phyloP scores from a whole-genome alignment of 2,797 vertebrate species.

The Coranthus polyacanthus region DNA sequence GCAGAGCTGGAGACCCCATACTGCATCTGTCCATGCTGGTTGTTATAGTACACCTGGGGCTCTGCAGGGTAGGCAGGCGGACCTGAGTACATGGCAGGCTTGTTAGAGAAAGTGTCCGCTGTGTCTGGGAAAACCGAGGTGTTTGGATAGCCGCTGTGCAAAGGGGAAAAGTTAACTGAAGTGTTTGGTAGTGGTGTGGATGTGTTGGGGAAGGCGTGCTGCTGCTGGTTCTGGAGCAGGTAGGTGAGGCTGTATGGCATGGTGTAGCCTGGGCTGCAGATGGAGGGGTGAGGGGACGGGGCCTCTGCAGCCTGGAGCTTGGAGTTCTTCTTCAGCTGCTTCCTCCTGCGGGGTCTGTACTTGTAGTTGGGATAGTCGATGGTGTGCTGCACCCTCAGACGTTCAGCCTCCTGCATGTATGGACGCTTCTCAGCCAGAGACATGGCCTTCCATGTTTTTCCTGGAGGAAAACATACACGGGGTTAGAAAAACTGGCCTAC shows the following conservation, averaged over 20 bases:
- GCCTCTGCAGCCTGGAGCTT: constrained; percentile 61
- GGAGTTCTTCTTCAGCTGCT: constrained; percentile 91
- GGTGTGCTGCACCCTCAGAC: constrained; percentile 95
- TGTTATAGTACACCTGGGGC: constrained; percentile 77
- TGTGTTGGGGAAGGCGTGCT: constrained; percentile 65
- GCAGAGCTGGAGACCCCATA: constrained; percentile 58
- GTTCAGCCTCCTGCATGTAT: constrained; percentile 97
- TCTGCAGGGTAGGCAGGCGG: constrained; percentile 75
- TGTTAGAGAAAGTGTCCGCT: constrained; percentile 37
- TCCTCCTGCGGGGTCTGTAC: constrained; percentile 92
- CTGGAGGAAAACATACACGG: constrained; percentile 68
- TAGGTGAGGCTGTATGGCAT: constrained; percentile 84
- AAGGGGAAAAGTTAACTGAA: constrained; percentile 13
- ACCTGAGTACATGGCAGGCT: constrained; percentile 54
- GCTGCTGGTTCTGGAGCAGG: constrained; percentile 82
- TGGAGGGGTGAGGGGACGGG: constrained; percentile 49
- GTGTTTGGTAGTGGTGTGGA: constrained; percentile 43
- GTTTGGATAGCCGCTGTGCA: constrained; percentile 45
- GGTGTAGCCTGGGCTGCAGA: constrained; percentile 75
- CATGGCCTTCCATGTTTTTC: constrained; percentile 95
- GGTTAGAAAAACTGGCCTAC: no score
- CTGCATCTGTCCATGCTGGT: constrained; percentile 80
- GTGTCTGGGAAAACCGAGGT: constrained; percentile 16
- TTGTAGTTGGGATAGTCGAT: constrained; percentile 98
- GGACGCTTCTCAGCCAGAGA: constrained; percentile 93